Evolutionary conservation across 2,797 vertebrate genomes (phyloP).

Genomic region (Notolepis coatsorum): DNA sequence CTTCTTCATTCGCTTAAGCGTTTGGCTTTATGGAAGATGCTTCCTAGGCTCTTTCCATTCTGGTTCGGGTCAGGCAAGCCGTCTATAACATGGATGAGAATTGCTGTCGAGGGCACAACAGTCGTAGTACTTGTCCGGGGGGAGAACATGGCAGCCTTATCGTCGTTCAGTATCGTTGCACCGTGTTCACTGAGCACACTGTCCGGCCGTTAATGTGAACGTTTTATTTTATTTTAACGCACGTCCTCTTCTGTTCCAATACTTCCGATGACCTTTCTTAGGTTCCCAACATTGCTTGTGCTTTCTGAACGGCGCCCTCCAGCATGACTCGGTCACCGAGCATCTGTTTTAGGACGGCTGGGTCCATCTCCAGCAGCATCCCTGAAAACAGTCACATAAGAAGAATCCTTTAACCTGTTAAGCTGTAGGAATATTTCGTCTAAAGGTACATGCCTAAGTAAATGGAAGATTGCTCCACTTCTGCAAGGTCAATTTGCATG

Average conservation of each 20-base stretch:
- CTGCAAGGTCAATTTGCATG: no score
- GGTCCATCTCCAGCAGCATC: constrained; percentile 86
- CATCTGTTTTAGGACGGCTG: constrained; percentile 68
- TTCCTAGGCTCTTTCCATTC: constrained; percentile 5
- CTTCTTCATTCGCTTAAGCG: background rate
- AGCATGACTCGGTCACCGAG: constrained; percentile 72
- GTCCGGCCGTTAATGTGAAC: background rate
- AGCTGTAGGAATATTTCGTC: no score
- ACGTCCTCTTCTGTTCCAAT: constrained; percentile 4
- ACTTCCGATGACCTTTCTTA: background rate
- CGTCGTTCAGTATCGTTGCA: background rate
- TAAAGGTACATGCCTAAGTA: no score
- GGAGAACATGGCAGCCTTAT: no score
- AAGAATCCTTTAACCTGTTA: background rate
- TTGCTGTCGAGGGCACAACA: background rate
- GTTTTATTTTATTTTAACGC: no score
- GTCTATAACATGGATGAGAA: background rate
- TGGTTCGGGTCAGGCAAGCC: background rate
- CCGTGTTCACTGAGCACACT: background rate
- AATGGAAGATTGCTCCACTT: no score
- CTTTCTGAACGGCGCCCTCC: constrained; percentile 79
- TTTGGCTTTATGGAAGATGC: background rate
- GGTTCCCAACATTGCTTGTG: constrained; percentile 71
- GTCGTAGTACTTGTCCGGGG: background rate
- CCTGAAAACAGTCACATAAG: constrained; percentile 65